These are phyloP conservation scores for Cariama cristata DNA, from an alignment of 2,113 vertebrate genomes.

Conservation along the genomic window DNA sequence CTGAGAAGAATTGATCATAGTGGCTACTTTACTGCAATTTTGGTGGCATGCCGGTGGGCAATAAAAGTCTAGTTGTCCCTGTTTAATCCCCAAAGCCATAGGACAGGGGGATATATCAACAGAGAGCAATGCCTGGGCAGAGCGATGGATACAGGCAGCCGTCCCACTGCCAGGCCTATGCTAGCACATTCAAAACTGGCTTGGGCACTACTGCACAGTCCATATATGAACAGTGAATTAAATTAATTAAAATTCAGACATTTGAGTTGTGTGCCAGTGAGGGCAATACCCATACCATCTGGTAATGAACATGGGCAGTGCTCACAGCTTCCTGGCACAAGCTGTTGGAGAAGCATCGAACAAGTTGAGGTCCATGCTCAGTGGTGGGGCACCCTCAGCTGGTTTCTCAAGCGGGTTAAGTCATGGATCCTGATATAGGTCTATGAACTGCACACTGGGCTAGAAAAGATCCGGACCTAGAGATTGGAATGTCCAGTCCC, in stretches of 20 bases:
- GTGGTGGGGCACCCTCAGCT: neutral
- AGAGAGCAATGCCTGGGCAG: neutral
- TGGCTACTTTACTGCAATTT: neutral
- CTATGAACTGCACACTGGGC: no score
- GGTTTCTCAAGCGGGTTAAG: neutral
- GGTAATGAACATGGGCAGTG: neutral
- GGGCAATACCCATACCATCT: rapidly evolving
- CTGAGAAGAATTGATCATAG: neutral
- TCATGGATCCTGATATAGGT: rapidly evolving
- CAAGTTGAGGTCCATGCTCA: rapidly evolving
- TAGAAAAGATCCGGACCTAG: neutral
- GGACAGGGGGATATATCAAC: neutral
- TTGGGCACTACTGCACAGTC: neutral
- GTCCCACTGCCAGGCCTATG: rapidly evolving
- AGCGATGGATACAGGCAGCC: neutral
- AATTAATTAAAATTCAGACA: neutral
- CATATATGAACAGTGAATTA: rapidly evolving
- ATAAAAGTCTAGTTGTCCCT: neutral
- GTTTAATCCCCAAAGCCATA: neutral
- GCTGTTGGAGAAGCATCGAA: neutral
- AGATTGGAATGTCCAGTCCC: neutral
- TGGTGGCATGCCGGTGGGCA: neutral
- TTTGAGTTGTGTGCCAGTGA: rapidly evolving
- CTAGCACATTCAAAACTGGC: neutral
- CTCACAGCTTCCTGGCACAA: neutral